phyloP scores from a whole-genome alignment of 2,113 vertebrate genomes.

The Nesogale talazaci region DNA sequence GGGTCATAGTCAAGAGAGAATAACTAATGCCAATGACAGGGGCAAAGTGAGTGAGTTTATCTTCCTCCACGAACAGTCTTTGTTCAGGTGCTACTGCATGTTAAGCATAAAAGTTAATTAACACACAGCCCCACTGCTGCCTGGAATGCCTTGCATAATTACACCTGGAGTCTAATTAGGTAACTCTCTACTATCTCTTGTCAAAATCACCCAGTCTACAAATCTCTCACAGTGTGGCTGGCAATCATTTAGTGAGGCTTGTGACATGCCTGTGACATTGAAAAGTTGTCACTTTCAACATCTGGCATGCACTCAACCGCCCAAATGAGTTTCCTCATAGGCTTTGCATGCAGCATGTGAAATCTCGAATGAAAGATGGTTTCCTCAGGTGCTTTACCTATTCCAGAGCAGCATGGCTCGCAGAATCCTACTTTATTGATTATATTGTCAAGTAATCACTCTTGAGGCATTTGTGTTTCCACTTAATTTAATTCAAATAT shows the following conservation, averaged over 20 bases:
- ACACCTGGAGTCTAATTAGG: conserved; percentile 58
- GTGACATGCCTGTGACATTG: background rate
- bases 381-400: background rate
- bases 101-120: conserved; percentile 58
- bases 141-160: background rate
- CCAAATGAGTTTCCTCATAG: background rate
- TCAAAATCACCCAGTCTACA: conserved; percentile 14
- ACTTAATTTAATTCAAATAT: no score
- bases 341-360: background rate
- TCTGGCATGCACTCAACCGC: background rate
- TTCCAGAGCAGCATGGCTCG: background rate
- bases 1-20: no score
- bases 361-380: background rate
- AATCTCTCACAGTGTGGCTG: background rate
- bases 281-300: conserved; percentile 51
- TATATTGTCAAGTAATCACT: background rate
- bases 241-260: background rate
- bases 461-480: no score
- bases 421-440: background rate
- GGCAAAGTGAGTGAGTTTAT: background rate
- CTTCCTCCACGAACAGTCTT: conserved; percentile 8
- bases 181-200: background rate
- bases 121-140: conserved; percentile 4
- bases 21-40: background rate
- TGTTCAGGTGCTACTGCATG: background rate